These are phyloP conservation scores for Drosophila arizonae DNA, from an alignment of 1,140 invertebrate genomes.

Conservation along the genomic window DNA sequence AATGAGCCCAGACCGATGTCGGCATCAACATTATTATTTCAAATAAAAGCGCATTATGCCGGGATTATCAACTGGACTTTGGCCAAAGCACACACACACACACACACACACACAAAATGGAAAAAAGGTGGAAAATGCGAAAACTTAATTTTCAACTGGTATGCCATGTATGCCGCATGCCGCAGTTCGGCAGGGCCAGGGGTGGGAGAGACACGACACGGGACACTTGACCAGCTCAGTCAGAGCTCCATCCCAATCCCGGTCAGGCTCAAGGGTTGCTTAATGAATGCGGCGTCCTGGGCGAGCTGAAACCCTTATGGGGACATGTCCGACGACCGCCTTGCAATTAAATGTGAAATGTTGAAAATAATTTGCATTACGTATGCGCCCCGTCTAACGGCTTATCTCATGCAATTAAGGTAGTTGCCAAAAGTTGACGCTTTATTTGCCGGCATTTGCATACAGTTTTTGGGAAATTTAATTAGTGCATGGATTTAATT, in stretches of 20 bases:
- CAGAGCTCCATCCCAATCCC: not conserved
- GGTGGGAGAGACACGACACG: constrained; percentile 20
- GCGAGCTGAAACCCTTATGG: not conserved
- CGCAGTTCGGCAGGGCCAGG: constrained; percentile 35
- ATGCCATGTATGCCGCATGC: constrained; percentile 61
- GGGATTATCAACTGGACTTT: constrained; percentile 77
- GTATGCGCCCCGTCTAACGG: constrained; percentile 72
- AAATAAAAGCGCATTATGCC: constrained; percentile 82
- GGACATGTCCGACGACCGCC: constrained; percentile 22
- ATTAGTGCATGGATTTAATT: constrained; percentile 83
- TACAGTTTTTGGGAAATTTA: constrained; percentile 78
- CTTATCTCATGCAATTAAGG: constrained; percentile 82
- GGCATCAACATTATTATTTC: constrained; percentile 82
- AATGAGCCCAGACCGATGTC: constrained; percentile 77
- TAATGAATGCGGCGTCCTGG: constrained; percentile 66
- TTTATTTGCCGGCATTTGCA: constrained; percentile 62
- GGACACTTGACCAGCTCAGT: constrained; percentile 23
- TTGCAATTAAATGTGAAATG: constrained; percentile 83
- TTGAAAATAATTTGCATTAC: constrained; percentile 80
- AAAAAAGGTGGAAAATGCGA: constrained; percentile 77
- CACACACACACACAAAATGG: constrained; percentile 10
- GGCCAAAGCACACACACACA: constrained; percentile 13
- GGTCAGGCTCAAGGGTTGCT: constrained; percentile 37
- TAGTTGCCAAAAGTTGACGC: constrained; percentile 61
- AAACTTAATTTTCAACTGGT: constrained; percentile 79